A percentile compares a stretch with the other conserved stretches of the same genome.
Evolutionary conservation across 2,888 invertebrate genomes (phyloP).

Genomic region (Pachliopta kotzebuea): DNA sequence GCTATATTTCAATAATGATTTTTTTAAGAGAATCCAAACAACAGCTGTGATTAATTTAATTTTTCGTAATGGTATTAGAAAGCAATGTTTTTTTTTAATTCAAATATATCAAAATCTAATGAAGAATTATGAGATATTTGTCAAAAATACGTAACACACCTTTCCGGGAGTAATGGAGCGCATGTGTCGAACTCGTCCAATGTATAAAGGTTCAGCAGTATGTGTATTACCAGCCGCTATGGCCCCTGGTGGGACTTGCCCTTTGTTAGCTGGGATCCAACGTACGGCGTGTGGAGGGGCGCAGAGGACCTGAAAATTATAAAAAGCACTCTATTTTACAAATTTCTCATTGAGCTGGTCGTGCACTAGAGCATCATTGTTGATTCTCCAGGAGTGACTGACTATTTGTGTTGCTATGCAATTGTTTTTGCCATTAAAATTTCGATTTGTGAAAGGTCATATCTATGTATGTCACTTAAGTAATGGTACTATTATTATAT

Average conservation of each 20-base stretch:
- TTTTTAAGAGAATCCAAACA: too few relatives aligned
- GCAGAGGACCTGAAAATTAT: slow-evolving; percentile 53
- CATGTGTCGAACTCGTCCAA: slow-evolving; percentile 73
- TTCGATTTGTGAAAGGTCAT: background rate
- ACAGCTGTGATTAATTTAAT: too few relatives aligned
- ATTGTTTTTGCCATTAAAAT: too few relatives aligned
- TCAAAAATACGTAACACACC: slow-evolving; percentile 45
- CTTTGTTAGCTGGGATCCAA: slow-evolving; percentile 73
- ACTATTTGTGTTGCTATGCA: too few relatives aligned
- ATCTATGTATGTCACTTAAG: background rate
- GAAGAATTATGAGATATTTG: too few relatives aligned
- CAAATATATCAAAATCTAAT: too few relatives aligned
- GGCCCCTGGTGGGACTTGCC: slow-evolving; percentile 74
- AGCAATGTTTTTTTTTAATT: too few relatives aligned
- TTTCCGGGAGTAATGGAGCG: slow-evolving; percentile 81
- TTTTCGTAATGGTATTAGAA: too few relatives aligned
- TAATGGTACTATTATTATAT: background rate
- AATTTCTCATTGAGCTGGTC: background rate
- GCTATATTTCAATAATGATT: too few relatives aligned
- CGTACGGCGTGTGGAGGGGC: slow-evolving; percentile 52
- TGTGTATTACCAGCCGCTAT: slow-evolving; percentile 76
- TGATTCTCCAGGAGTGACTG: too few relatives aligned
- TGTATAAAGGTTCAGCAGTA: slow-evolving; percentile 72
- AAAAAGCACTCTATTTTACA: background rate
- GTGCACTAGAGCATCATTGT: too few relatives aligned